These are phyloP conservation scores for Mystacides longicornis DNA, from an alignment of 2,888 invertebrate species.

Conservation along the genomic window DNA sequence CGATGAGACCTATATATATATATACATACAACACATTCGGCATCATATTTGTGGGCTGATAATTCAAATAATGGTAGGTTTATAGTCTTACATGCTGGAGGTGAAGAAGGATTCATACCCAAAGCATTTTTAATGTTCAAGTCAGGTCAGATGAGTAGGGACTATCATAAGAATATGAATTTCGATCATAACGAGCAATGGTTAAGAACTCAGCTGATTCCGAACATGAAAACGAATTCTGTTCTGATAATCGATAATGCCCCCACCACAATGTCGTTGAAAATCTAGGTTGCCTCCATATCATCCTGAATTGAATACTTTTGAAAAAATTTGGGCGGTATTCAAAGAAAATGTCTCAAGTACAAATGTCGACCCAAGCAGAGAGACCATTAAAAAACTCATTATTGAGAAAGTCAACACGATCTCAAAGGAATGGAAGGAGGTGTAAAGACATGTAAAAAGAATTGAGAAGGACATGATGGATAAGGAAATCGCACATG, in stretches of 20 bases:
- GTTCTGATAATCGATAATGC: neutral
- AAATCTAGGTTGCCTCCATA: neutral
- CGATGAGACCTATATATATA: no score
- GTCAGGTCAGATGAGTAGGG: neutral
- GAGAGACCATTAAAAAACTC: neutral
- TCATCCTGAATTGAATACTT: slow-evolving; percentile 1
- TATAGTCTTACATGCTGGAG: neutral
- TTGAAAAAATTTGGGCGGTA: neutral
- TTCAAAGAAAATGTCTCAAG: neutral
- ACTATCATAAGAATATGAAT: neutral
- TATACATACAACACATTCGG: no score
- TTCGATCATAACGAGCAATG: no score
- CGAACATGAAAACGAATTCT: neutral
- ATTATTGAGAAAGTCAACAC: neutral
- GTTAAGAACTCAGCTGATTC: no score
- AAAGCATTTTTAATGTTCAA: neutral
- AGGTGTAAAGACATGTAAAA: neutral
- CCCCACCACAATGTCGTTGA: neutral
- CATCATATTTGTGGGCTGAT: no score
- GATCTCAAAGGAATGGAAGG: neutral
- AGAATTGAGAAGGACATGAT: neutral
- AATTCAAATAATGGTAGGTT: neutral
- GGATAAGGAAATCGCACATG: neutral
- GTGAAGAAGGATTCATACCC: neutral
- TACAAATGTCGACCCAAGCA: neutral